Evolutionary conservation across 2,888 invertebrate genomes (phyloP), one percentile per base, ranked within the genome.

Genomic region (Erebia palarica): DNA sequence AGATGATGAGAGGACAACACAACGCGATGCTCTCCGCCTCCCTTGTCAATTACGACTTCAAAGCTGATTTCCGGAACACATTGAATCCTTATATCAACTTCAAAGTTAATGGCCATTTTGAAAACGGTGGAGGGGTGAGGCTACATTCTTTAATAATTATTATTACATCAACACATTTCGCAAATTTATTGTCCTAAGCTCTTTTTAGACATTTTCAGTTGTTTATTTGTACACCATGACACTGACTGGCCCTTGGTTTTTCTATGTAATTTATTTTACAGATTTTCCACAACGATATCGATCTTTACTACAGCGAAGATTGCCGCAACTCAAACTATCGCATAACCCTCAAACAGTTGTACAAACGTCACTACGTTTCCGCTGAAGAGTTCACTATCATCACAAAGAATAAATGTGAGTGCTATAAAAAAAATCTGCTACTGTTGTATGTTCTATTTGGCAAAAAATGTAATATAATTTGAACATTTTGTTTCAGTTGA

Each of bases 241-340:
- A 47, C 0, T 36, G 36, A 5, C 36, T 13, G 11, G 47, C 3
- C 11, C 44, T 1, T 47, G 11, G 13, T 13, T 51, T n/a, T 51
- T 51, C 14, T n/a, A n/a, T 51, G 1, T 36, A 36, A 36, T 36
- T 16, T 55, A 55, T 55, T 55, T 18, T 55, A 11, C 70, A 92
- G 91, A 65, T 77, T 3, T 73, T 81, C 66, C 91, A 86, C 78
- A 94, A 94, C 75, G 94, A 94, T 63, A 77, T 95, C 3, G 89
- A 94, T 55, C 78, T 96, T 11, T 85, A 94, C 27, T 96, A 96
- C 79, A 96, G 96, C 0, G 86, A 90, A 0, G 96, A 96, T 78
- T 88, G 95, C 11, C 91, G 93, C 13, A 94, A 94, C 51, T 87
- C 94, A 57, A 87, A 87, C 36, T 94, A 95, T 75, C 92, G 94